A percentile compares a stretch with the other conserved stretches of the same genome.
These are phyloP conservation scores for Sphaeridia pumilis DNA, from an alignment of 2,888 invertebrate species.

Conservation along the genomic window DNA sequence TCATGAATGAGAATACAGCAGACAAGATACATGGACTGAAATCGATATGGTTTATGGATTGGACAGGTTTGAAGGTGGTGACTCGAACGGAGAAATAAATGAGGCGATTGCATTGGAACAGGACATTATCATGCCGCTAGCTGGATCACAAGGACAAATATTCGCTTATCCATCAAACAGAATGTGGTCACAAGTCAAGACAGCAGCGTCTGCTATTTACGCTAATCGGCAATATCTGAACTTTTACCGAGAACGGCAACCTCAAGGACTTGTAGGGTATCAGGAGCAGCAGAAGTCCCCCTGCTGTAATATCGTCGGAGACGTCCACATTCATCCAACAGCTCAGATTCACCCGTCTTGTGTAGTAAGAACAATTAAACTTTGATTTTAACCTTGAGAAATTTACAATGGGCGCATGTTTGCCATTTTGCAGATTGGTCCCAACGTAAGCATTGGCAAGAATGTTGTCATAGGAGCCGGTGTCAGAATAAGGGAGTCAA, in stretches of 20 bases:
- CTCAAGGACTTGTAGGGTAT: conserved; percentile 42
- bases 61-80: too few species aligned
- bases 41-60: too few species aligned
- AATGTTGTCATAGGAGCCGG: conserved; percentile 77
- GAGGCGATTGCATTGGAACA: conserved; percentile 84
- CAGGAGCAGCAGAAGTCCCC: conserved; percentile 9
- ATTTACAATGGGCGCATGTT: too few species aligned
- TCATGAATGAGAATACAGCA: conserved; percentile 25
- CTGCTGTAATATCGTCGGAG: conserved; percentile 53
- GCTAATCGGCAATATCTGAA: conserved; percentile 91
- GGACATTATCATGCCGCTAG: conserved; percentile 71
- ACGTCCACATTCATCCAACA: conserved; percentile 83
- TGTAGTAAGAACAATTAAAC: conserved; percentile 51
- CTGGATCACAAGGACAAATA: conserved; percentile 62
- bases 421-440: conserved; percentile 76
- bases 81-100: conserved; percentile 48
- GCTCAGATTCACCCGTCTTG: conserved; percentile 76
- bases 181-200: conserved; percentile 99
- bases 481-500: conserved; percentile 82
- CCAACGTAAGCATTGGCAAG: conserved; percentile 94
- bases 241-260: conserved; percentile 52
- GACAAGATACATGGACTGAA: too few species aligned
- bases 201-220: conserved; percentile 93
- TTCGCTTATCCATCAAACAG: conserved; percentile 57
- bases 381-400: background rate